Base-by-base conservation (phyloP, 2,888 invertebrate genomes). In the Chelonus formosanus region DNA sequence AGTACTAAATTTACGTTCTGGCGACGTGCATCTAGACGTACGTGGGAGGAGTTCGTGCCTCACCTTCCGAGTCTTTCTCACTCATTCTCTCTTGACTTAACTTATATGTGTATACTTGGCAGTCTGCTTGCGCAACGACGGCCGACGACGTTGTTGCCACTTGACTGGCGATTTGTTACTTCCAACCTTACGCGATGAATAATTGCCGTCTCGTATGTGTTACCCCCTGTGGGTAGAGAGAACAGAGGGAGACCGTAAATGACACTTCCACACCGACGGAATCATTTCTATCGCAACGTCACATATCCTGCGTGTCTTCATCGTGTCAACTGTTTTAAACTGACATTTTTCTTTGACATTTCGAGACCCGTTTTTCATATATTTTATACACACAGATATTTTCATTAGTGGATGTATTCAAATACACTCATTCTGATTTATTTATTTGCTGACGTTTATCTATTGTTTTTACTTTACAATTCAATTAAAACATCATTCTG, bases 121-220 rank as follows among this genome's bases (percentile, higher is more conserved):
- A 54, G 65, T 44, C 70, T 62, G 71, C 70, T 70, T 70, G 64
- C 67, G 69, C 72, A 72, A 71, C 68, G 70, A 72, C 71, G 69
- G 61, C 65, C 70, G 71, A 71, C 70, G 71, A 71, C 69, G 71
- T 67, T 71, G 82, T 81, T 81, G 78, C 80, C 82, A 82, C 81
- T 83, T 80, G 82, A 81, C 81, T 80, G 80, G 81, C 82, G 79
- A 83, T 83, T 83, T 83, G 83, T 83, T 83, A 81, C 78, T 73
- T 75, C 78, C 80, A 77, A 77, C 75, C 80, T 77, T 78, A 80
- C 79, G 78, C 77, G 78, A 82, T 82, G 81, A 82, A 80, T 82
- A 81, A 82, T 82, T 76, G 77, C 78, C 71, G 68, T 75, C 74
- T 72, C 65, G 74, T 74, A 73, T 74, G 70, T 72, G 73, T 70